Evolutionary conservation across 2,797 vertebrate genomes (phyloP), one percentile per base, ranked within the genome.

Genomic region (Vultur gryphus): DNA sequence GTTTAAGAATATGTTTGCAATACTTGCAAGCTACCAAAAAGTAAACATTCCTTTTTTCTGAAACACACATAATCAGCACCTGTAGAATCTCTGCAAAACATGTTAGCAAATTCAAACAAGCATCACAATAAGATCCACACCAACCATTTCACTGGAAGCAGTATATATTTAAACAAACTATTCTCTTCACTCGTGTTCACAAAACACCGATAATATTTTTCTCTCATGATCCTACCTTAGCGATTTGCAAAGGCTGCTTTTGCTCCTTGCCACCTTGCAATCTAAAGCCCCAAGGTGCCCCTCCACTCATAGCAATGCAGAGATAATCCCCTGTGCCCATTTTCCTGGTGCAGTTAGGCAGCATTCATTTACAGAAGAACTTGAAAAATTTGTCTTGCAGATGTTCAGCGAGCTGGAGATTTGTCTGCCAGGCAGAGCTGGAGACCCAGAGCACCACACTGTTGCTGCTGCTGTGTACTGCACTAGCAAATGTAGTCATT

Each of bases 271-370:
- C 99, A 95, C 99, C 98, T 92, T 98, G 97, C 96, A 99, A 87
- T 78, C 98, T 98, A 98, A 99, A 99, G 62, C 99, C 99, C 99
- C 99, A 99, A 79, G 99, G 99, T 23, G 98, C 98, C 79, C 98
- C 99, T 88, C 99, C 99, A 11, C 97, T 98, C 98, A 99, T 98
- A 70, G 99, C 99, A 59, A 99, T 96, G 97, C 99, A 99, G 97
- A 99, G 98, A 97, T 99, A 99, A 97, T 99, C 99, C 98, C 99
- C 99, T 4, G 98, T 99, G 96, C 99, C 99, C 99, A 99, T 99
- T 66, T 93, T 97, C 80, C 80, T 20, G 89, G 86, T 72, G 79
- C 80, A 82, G 73, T 85, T 62, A 84, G 92, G 95, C 96, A 92
- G 95, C 80, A 39, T 88, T 97, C 94, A 96, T 93, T 55, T 33